These are phyloP conservation scores for Gobionotothen gibberifrons DNA, from an alignment of 2,797 vertebrate species.

Conservation along the genomic window DNA sequence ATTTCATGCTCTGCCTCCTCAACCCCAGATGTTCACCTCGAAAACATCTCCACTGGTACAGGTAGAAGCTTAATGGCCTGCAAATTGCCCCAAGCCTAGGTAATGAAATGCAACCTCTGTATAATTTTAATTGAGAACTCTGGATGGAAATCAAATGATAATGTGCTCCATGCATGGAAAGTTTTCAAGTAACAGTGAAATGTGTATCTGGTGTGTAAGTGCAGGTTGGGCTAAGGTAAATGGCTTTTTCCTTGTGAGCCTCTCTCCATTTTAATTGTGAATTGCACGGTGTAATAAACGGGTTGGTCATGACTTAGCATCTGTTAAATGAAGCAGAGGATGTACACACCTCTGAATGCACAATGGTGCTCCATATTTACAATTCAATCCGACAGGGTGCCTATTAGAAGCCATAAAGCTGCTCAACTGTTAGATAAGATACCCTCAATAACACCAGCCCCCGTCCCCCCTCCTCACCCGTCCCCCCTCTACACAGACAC, in stretches of 20 bases:
- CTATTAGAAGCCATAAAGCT: slow-evolving; percentile 78
- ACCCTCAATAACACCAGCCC: slow-evolving; percentile 61
- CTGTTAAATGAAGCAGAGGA: slow-evolving; percentile 80
- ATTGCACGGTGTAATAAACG: slow-evolving; percentile 78
- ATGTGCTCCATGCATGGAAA: slow-evolving; percentile 83
- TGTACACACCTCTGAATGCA: slow-evolving; percentile 78
- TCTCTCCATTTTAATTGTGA: slow-evolving; percentile 81
- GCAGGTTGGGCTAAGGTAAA: slow-evolving; percentile 66
- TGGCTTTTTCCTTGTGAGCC: slow-evolving; percentile 68
- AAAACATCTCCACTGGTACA: slow-evolving; percentile 85
- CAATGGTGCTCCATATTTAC: slow-evolving; percentile 80
- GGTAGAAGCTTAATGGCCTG: slow-evolving; percentile 85
- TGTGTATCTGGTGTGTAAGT: slow-evolving; percentile 78
- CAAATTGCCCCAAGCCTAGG: slow-evolving; percentile 83
- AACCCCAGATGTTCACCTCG: slow-evolving; percentile 88
- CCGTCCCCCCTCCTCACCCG: background rate
- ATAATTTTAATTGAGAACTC: slow-evolving; percentile 88
- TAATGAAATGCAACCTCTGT: slow-evolving; percentile 88
- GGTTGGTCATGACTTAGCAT: slow-evolving; percentile 79
- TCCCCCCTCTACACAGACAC: slow-evolving; percentile 14
- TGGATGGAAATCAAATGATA: slow-evolving; percentile 85
- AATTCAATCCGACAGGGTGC: slow-evolving; percentile 78
- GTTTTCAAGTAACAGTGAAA: slow-evolving; percentile 82
- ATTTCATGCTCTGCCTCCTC: slow-evolving; percentile 86
- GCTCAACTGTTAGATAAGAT: slow-evolving; percentile 77